Conservation (phyloP, 2,797 vertebrate species). For the Thripadectes ignobilis region DNA sequence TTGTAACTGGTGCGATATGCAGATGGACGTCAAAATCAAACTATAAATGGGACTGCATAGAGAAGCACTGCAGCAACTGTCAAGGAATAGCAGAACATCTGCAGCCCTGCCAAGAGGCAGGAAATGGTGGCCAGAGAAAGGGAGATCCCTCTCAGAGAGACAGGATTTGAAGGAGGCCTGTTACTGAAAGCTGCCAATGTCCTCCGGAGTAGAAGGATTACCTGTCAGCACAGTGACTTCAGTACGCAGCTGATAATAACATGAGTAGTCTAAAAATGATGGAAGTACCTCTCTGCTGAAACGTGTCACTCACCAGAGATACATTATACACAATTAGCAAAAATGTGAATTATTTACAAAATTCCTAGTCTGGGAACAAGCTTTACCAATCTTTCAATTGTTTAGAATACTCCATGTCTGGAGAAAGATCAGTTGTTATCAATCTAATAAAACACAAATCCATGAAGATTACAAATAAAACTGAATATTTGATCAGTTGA, state of each 20-base stretch:
- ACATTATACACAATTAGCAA: background rate
- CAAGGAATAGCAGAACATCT: rapidly evolving
- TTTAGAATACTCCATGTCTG: background rate
- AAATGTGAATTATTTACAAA: background rate
- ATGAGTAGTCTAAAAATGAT: rapidly evolving
- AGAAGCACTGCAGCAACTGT: background rate
- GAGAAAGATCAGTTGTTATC: background rate
- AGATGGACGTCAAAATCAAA: background rate
- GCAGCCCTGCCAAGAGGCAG: background rate
- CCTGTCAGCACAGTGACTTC: background rate
- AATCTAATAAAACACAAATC: background rate
- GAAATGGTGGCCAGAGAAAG: background rate
- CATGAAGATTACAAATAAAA: background rate
- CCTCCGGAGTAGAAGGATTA: background rate
- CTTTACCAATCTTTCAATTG: background rate
- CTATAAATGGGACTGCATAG: background rate
- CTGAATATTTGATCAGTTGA: background rate
- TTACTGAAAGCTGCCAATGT: background rate
- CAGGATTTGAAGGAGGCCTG: background rate
- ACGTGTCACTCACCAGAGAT: background rate
- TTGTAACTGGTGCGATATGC: background rate
- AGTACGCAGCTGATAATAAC: background rate
- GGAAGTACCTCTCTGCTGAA: background rate
- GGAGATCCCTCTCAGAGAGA: background rate
- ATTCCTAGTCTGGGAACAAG: background rate